These are phyloP conservation scores for Meloidogyne exigua DNA, from an alignment of 1,140 invertebrate species.

Conservation along the genomic window DNA sequence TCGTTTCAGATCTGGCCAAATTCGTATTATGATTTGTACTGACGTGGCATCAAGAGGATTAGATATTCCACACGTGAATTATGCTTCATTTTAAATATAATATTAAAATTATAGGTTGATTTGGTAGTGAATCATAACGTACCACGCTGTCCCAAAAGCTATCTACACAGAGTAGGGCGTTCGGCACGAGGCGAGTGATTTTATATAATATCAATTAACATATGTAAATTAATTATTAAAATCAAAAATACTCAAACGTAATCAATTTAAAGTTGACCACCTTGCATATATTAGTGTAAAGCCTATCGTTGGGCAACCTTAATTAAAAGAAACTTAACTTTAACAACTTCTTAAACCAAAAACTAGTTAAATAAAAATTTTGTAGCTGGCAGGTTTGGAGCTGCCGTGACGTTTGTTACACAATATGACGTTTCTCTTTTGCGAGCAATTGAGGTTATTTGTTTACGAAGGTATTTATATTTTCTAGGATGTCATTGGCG, in stretches of 20 bases:
- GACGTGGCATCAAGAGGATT: conserved; percentile 63
- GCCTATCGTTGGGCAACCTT: too few relatives aligned
- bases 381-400: conserved; percentile 64
- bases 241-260: too few relatives aligned
- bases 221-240: too few relatives aligned
- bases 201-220: too few relatives aligned
- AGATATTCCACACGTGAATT: conserved; percentile 61
- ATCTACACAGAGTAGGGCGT: conserved; percentile 57
- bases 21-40: conserved; percentile 50
- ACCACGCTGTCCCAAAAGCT: conserved; percentile 56
- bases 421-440: conserved; percentile 84
- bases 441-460: conserved; percentile 74
- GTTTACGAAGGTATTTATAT: conserved; percentile 71
- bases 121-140: conserved; percentile 61
- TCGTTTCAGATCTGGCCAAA: conserved; percentile 39
- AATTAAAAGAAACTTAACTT: too few relatives aligned
- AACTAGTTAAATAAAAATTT: too few relatives aligned
- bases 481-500: conserved; percentile 76
- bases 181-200: too few relatives aligned
- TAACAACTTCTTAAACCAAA: too few relatives aligned
- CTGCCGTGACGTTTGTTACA: conserved; percentile 82
- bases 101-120: conserved; percentile 56
- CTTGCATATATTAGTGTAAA: too few relatives aligned
- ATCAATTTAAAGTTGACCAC: too few relatives aligned
- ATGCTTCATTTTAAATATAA: background rate